Evolutionary conservation across 2,113 vertebrate species (phyloP).

Genomic region (Limanda limanda): DNA sequence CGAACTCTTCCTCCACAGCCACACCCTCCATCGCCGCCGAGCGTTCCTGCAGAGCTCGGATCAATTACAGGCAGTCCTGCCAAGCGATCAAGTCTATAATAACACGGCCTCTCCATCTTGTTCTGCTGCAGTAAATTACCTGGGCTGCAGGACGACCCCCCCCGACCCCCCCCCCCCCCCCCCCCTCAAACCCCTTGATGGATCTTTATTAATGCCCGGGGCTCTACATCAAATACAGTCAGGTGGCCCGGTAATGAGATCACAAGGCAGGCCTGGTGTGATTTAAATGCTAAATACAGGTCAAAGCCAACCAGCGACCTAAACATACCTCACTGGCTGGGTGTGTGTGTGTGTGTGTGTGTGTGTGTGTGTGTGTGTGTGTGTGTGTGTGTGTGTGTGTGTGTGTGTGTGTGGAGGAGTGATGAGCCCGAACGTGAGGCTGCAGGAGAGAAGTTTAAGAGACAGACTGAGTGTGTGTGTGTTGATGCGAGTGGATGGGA

Average conservation of each 20-base stretch:
- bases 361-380: no score
- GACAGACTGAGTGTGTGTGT: not conserved
- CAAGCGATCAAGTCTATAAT: slow-evolving; percentile 80
- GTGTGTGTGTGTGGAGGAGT: slow-evolving; percentile 24
- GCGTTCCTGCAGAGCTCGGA: slow-evolving; percentile 68
- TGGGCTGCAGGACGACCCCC: slow-evolving; percentile 65
- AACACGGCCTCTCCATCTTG: slow-evolving; percentile 77
- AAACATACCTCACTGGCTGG: slow-evolving; percentile 35
- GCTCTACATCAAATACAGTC: slow-evolving; percentile 76
- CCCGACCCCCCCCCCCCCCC: slow-evolving; percentile 22
- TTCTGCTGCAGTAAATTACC: slow-evolving; percentile 78
- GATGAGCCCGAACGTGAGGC: slow-evolving; percentile 37
- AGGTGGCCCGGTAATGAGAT: slow-evolving; percentile 72
- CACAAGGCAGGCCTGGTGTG: slow-evolving; percentile 58
- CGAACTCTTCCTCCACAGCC: slow-evolving; percentile 64
- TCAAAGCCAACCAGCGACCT: slow-evolving; percentile 62
- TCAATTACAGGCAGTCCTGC: slow-evolving; percentile 75
- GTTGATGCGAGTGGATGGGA: not conserved
- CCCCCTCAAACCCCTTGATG: slow-evolving; percentile 38
- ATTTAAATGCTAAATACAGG: slow-evolving; percentile 79
- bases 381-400: not conserved
- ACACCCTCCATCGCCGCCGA: slow-evolving; percentile 63
- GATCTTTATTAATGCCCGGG: slow-evolving; percentile 73
- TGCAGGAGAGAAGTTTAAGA: not conserved
- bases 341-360: not conserved